These are phyloP conservation scores for Beroe ovata DNA, from an alignment of 37 sponge, comb jelly and placozoan species.

Conservation along the genomic window DNA sequence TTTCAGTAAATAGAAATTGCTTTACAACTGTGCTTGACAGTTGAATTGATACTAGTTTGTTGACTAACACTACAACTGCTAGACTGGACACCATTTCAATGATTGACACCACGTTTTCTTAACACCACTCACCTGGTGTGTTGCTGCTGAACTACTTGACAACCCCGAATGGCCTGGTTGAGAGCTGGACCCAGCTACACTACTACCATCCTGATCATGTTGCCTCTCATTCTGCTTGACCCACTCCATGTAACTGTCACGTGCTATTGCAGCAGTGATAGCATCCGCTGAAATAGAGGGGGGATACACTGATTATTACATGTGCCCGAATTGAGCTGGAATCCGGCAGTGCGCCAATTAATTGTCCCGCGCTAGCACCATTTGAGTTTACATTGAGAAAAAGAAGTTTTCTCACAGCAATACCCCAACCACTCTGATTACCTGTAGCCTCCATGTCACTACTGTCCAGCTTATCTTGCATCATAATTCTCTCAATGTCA, in stretches of 20 bases:
- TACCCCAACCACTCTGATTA: no score
- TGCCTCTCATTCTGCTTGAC: conserved; percentile 27
- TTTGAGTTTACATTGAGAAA: no score
- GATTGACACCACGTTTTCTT: neutral
- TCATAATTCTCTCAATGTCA: conserved; percentile 71
- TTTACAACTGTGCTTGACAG: no score
- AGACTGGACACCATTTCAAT: neutral
- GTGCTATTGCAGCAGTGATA: conserved; percentile 86
- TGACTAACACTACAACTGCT: no score
- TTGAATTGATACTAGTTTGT: no score
- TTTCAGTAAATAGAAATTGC: no score
- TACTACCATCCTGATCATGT: neutral
- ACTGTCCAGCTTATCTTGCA: conserved; percentile 51
- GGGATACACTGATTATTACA: no score
- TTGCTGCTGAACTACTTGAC: neutral
- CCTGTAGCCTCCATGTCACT: conserved; percentile 54
- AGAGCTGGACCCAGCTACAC: conserved; percentile 16
- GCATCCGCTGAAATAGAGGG: conserved; percentile 69
- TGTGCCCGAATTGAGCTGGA: no score
- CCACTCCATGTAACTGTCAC: conserved; percentile 83
- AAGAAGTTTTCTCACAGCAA: no score
- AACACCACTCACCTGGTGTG: conserved; percentile 18
- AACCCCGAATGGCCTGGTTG: neutral
- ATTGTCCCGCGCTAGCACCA: no score
- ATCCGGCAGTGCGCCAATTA: no score